Percentiles rank a stretch among this genome's conserved stretches.
phyloP scores from a whole-genome alignment of 1,140 invertebrate genomes.

The Bathynomus jamesi region DNA sequence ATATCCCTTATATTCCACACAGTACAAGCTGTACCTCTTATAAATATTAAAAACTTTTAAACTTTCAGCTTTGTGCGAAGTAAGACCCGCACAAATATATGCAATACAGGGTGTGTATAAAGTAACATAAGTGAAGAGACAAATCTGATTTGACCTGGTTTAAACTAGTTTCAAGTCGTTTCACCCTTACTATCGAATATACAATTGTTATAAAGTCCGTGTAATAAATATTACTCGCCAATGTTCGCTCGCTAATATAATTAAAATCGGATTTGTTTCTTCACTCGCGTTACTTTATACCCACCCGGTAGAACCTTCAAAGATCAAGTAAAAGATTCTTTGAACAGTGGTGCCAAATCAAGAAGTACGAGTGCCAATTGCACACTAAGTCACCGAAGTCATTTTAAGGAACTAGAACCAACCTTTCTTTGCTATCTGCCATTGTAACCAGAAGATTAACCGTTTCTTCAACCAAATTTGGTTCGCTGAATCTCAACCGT shows the following conservation, averaged over 20 bases:
- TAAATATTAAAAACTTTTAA: too few relatives aligned
- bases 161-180: not conserved
- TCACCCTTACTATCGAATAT: too few relatives aligned
- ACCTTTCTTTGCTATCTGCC: constrained; percentile 54
- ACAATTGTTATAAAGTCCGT: too few relatives aligned
- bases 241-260: too few relatives aligned
- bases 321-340: not conserved
- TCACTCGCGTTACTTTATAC: too few relatives aligned
- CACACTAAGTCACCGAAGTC: not conserved
- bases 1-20: too few relatives aligned
- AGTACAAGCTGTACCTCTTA: too few relatives aligned
- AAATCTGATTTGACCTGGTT: too few relatives aligned
- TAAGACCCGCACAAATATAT: not conserved
- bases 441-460: constrained; percentile 52
- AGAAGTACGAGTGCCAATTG: not conserved
- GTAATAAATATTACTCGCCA: too few relatives aligned
- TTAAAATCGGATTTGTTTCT: too few relatives aligned
- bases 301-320: not conserved
- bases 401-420: constrained; percentile 34
- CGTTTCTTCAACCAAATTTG: constrained; percentile 52
- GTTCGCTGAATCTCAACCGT: constrained; percentile 52
- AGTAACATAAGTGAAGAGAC: too few relatives aligned
- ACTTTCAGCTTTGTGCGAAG: not conserved
- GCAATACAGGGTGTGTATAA: too few relatives aligned
- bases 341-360: not conserved